Base-by-base conservation (phyloP, 2,113 vertebrate species). In the Podiceps cristatus region DNA sequence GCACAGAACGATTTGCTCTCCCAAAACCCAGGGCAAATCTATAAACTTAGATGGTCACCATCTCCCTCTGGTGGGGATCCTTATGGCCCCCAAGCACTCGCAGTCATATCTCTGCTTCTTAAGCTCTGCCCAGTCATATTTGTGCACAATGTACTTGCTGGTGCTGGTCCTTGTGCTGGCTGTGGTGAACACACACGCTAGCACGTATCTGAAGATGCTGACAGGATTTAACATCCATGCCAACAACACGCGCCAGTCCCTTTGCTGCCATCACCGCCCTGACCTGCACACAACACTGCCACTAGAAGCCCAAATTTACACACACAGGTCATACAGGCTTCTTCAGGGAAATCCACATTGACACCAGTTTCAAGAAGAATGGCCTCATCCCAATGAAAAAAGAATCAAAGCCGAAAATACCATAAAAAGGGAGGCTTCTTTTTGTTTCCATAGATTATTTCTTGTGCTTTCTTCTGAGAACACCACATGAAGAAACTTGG, bases 21-120 rank as follows among this genome's bases (percentile, higher is more conserved):
- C 31, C 28, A 29, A 84, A 87, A 63, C 25, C 4, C 1, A 35
- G 5, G 2, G 29, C 31, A 72, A 75, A 99, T 76, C 98, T 98
- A n/a, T 99, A 99, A 67, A 99, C 97, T n/a, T 98, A 98, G 92
- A 99, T 98, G 91, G 98, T 99, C 95, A 97, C 98, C 66, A 97
- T 96, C 47, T 97, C 90, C 76, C 97, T 96, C 40, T 98, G 97
- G 47, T 98, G 98, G 95, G 97, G 93, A 99, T 99, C 52, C 98
- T 97, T n/a, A 99, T 98, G 53, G 98, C 98, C 37, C 98, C 98
- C 31, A 99, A 42, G 94, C 99, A 99, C 88, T 98, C 98, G 28
- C 22, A 76, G 28, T 28, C 6, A 2, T 3, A 58, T 24, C 35
- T 55, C 53, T 73, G 27, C 52, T 84, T 44, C 68, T 69, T 42